These are phyloP conservation scores for Hydractinia symbiolongicarpus DNA, from an alignment of 30 jellyfish, hydroid and myxozoan genomes.

Conservation along the genomic window DNA sequence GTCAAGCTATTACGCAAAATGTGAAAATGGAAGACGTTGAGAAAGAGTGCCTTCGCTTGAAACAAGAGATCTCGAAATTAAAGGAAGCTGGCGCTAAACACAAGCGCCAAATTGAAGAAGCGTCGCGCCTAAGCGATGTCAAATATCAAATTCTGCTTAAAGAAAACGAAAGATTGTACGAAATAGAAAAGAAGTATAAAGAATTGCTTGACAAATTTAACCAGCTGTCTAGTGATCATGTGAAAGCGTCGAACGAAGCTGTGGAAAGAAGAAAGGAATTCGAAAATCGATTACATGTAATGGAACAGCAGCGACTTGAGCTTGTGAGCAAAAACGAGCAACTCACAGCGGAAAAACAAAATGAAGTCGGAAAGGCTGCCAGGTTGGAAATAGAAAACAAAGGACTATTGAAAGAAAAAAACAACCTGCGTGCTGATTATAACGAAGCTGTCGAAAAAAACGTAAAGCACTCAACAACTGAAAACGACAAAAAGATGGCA, in stretches of 20 bases:
- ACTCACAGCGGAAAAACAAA: not conserved
- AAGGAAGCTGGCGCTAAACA: not conserved
- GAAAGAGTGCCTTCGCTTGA: not conserved
- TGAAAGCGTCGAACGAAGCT: too few species aligned
- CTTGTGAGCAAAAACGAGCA: not conserved
- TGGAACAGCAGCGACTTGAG: not conserved
- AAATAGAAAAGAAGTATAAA: not conserved
- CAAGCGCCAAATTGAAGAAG: not conserved
- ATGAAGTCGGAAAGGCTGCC: not conserved
- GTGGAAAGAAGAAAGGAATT: not conserved
- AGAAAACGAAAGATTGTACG: not conserved
- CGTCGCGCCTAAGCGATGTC: not conserved
- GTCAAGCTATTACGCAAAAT: too few species aligned
- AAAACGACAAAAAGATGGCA: slow-evolving; percentile 5
- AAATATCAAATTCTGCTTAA: not conserved
- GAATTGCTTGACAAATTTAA: not conserved
- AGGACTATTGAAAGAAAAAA: not conserved
- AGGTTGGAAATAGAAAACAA: not conserved
- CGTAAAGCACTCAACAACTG: slow-evolving; percentile 1
- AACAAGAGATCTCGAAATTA: not conserved
- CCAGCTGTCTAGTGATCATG: too few species aligned
- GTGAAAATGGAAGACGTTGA: too few species aligned
- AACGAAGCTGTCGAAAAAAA: slow-evolving; percentile 16
- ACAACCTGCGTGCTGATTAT: not conserved
- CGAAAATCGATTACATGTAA: not conserved